Conservation (phyloP, 2,797 vertebrate genomes). For the Threskiornis aethiopicus region DNA sequence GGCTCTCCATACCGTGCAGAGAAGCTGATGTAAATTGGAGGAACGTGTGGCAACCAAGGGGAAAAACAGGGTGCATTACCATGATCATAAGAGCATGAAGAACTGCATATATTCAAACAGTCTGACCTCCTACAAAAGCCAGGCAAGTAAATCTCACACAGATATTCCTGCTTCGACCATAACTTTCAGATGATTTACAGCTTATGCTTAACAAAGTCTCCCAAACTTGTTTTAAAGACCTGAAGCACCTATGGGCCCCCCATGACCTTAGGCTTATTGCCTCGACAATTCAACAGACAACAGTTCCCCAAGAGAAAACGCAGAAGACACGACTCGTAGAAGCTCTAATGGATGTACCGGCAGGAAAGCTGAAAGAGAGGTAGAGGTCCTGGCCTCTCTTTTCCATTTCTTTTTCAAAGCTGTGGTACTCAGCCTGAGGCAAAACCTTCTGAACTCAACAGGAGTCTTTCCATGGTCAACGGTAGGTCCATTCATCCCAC, state of each 20-base stretch:
- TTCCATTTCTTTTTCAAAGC: neutral
- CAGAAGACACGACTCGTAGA: accelerated
- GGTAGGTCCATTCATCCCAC: neutral
- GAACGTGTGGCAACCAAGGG: accelerated
- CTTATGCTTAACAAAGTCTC: neutral
- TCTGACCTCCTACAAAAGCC: neutral
- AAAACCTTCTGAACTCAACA: neutral
- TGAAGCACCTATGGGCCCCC: neutral
- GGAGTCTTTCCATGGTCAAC: neutral
- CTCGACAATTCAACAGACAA: neutral
- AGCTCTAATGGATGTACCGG: neutral
- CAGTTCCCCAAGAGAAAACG: neutral
- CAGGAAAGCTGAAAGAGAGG: neutral
- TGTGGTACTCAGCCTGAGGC: neutral
- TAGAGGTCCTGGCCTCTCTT: neutral
- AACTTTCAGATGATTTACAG: neutral
- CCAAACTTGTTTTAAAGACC: neutral
- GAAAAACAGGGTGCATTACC: neutral
- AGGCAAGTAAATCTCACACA: neutral
- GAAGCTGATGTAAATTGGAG: neutral
- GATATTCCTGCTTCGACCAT: neutral
- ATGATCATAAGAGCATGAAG: accelerated
- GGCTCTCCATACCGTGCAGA: accelerated
- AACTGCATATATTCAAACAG: neutral
- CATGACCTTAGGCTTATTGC: neutral